Base-by-base conservation (phyloP, 1,140 invertebrate species). In the Ditylenchus dipsaci region DNA sequence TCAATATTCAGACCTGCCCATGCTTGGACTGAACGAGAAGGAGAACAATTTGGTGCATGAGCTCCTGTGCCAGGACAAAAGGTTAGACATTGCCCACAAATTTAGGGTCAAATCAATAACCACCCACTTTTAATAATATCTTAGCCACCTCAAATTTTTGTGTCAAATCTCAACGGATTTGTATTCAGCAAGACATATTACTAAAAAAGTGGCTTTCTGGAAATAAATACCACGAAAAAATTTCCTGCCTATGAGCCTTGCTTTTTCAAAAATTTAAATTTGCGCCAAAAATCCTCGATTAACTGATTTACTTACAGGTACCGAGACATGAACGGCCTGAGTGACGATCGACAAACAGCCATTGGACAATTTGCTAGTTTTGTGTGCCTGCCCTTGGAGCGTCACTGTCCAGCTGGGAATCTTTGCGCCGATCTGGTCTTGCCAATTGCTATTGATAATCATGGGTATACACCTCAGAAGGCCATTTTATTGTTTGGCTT, bases 301-400 rank as follows among this genome's bases (percentile, higher is more conserved):
- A 11, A 53, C 13, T 56, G 11, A 60, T 19, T 61, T 3, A 19
- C 15, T 19, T 61, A 7, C 21, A 66, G 68, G 7, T 69, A 59
- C 33, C 68, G 68, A 11, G 66, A 69, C 43, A 69, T 69, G 68
- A 69, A 56, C 38, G 68, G 66, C 13, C 30, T 69, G 5, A 26
- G 69, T 23, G 53, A 60, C 3, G 30, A 61, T 19, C 0, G 68
- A n/a, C 69, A 43, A 29, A 64, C 72, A 57, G 19, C 56, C 21
- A 72, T 72, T 45, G 29, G 53, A 17, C 71, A 72, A 27, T 23
- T 72, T n/a, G 68, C 68, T 15, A 30, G 26, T 30, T 69, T 69
- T 29, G 33, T 69, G 7, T 56, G 69, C 13, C 27, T 69, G 43
- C 68, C 68, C 15, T 62, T 69, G 66, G 56, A 43, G 21, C 33